These are phyloP conservation scores for Amniataba percoides DNA, from an alignment of 2,797 vertebrate species.

Conservation along the genomic window DNA sequence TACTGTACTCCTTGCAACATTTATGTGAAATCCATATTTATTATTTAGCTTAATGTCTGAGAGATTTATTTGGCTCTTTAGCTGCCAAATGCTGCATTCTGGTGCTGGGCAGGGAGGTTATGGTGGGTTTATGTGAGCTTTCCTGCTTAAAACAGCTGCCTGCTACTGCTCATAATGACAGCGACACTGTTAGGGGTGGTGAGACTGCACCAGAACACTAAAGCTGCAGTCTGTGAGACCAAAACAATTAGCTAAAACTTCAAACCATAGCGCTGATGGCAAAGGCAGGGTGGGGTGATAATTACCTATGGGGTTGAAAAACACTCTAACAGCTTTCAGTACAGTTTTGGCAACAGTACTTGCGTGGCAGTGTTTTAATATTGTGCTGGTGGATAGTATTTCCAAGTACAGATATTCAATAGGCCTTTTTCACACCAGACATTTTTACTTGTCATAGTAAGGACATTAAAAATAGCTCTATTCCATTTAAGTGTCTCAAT, in stretches of 20 bases:
- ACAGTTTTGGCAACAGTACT: not conserved
- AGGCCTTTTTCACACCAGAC: not conserved
- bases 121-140: not conserved
- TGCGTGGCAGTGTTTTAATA: not conserved
- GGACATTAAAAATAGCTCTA: constrained; percentile 2
- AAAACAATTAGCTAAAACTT: not conserved
- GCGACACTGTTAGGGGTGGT: not conserved
- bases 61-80: not conserved
- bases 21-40: not conserved
- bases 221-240: no score
- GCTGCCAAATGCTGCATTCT: not conserved
- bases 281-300: no score
- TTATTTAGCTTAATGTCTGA: not conserved
- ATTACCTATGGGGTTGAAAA: no score
- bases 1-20: not conserved
- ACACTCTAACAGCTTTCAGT: not conserved
- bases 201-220: not conserved
- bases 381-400: not conserved
- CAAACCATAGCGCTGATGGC: not conserved
- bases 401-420: not conserved
- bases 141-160: no score
- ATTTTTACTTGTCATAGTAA: not conserved
- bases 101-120: not conserved
- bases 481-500: constrained; percentile 9
- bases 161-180: not conserved